Base-by-base conservation (phyloP, 2,888 invertebrate species). In the Apamea sordens region DNA sequence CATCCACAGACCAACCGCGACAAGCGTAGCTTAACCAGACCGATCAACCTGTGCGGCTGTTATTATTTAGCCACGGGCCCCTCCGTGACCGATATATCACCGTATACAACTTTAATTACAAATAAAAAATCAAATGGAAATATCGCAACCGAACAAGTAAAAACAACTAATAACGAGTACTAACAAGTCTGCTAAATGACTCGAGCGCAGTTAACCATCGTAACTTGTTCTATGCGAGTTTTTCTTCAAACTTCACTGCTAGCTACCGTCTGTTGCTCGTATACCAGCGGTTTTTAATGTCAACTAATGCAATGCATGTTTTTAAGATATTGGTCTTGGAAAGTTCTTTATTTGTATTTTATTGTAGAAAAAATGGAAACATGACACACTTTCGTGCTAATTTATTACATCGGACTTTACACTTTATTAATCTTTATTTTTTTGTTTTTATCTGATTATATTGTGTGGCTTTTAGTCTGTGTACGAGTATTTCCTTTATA, bases 111-210 rank as follows among this genome's bases (percentile, higher is more conserved):
- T 11, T 11, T 24, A 24, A 24, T 8, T 8, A 53, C 8, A 53
- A 53, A 53, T 53, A 24, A 53, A 56, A 70, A 53, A 44, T 24
- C n/a, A 36, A 75, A 76, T 47, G 6, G 7, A 85, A 84, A 83
- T 78, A 82, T 86, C 68, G 73, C 44, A 71, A 81, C 73, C 73
- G 77, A 90, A 89, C 85, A 87, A 89, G 79, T 86, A 76, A 79
- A 83, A 89, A 87, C 88, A 90, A 90, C 88, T 89, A 86, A 69
- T 84, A 93, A 92, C 91, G 89, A 87, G 84, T 85, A 81, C 84
- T 92, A 93, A 93, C 91, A 92, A 94, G 92, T 89, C 89, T 80
- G 88, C 86, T 86, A 89, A 93, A 93, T 93, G 92, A 92, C 71
- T 84, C 91, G 90, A 79, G 89, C 84, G 88, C 86, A 89, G 91